These are phyloP conservation scores for Echinometra lucunter DNA, from an alignment of 53 echinoderm and acorn worm genomes.

Conservation along the genomic window DNA sequence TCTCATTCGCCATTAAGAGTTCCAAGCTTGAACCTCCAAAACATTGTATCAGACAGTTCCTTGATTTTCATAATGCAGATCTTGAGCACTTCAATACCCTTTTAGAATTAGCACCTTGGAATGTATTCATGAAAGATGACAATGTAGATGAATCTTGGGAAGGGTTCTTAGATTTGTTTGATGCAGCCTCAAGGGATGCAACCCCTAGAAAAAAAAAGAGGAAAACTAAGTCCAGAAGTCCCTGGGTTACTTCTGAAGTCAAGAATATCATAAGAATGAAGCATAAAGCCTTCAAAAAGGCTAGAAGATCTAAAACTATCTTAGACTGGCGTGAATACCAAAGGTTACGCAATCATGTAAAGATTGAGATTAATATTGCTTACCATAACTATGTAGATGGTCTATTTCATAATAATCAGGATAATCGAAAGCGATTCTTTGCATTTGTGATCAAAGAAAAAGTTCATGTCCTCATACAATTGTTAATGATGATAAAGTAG, in stretches of 20 bases:
- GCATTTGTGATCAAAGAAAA: conserved; percentile 48
- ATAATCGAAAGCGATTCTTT: conserved; percentile 53
- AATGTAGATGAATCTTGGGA: not conserved
- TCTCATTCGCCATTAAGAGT: conserved; percentile 1
- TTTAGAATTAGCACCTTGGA: not conserved
- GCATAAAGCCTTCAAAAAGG: conserved; percentile 3
- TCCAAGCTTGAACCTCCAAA: not conserved
- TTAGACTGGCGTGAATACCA: not conserved
- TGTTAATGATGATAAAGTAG: conserved; percentile 4
- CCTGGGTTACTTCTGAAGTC: not conserved
- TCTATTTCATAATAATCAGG: not conserved
- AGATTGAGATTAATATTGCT: not conserved
- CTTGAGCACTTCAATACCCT: conserved; percentile 14
- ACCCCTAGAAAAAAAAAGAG: not conserved
- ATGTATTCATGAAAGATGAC: not conserved
- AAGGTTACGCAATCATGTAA: not conserved
- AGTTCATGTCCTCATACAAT: not conserved
- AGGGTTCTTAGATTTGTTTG: conserved; percentile 22
- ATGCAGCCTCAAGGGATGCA: not conserved
- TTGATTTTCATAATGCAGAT: conserved; percentile 19
- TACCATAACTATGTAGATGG: conserved; percentile 16
- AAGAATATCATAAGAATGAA: not conserved
- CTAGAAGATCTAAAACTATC: not conserved
- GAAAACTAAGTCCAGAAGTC: not conserved
- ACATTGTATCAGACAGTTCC: not conserved